Conservation (phyloP, 2,797 vertebrate species). For the Rhabdomys pumilio region DNA sequence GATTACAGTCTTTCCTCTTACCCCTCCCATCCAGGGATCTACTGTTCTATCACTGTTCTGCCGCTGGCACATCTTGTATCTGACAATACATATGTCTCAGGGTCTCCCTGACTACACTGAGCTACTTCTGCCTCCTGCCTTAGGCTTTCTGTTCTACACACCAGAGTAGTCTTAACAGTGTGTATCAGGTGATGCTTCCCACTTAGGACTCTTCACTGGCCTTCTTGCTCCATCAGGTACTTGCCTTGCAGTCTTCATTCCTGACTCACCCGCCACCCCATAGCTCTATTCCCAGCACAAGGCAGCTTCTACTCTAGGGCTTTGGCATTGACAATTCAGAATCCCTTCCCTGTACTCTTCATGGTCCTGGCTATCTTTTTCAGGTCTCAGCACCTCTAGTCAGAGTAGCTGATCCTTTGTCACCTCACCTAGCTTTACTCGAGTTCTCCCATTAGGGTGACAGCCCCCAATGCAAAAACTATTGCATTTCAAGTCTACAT, state of each 20-base stretch:
- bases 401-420: background rate
- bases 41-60: background rate
- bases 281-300: background rate
- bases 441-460: background rate
- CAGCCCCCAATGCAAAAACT: background rate
- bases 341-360: background rate
- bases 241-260: too few relatives aligned
- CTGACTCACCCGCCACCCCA: background rate
- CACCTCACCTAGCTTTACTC: background rate
- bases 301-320: background rate
- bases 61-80: background rate
- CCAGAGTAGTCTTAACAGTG: background rate
- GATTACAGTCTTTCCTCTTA: background rate
- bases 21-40: background rate
- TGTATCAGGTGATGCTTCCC: background rate
- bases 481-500: background rate
- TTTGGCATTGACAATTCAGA: background rate
- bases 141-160: background rate
- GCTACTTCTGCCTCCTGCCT: background rate
- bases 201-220: background rate
- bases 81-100: background rate
- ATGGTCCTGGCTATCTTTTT: background rate
- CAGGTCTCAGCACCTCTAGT: background rate
- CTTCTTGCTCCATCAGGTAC: background rate
- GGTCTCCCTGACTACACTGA: background rate